These are phyloP conservation scores for Epizoanthus illoricatus DNA, from an alignment of 92 coral and sea anemone genomes.

Conservation along the genomic window DNA sequence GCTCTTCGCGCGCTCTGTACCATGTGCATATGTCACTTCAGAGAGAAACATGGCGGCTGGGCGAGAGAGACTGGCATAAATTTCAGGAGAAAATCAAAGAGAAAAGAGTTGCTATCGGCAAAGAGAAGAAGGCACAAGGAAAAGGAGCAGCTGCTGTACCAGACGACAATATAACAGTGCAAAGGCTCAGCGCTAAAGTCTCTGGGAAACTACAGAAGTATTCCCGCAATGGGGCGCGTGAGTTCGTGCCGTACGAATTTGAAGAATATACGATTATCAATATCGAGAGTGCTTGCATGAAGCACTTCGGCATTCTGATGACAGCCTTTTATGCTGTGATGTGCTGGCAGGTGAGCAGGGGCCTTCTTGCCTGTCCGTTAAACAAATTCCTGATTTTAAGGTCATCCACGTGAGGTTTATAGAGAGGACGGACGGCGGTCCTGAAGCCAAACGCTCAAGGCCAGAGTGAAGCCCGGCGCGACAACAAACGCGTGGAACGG, in stretches of 20 bases:
- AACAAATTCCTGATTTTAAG: too few species aligned
- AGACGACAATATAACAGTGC: too few species aligned
- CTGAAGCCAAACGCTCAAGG: slow-evolving; percentile 28
- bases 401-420: too few species aligned
- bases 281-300: slow-evolving; percentile 48
- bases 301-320: slow-evolving; percentile 38
- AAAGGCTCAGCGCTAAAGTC: too few species aligned
- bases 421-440: too few species aligned
- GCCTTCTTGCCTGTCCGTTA: slow-evolving; percentile 53
- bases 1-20: too few species aligned
- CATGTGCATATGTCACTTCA: too few species aligned
- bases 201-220: too few species aligned
- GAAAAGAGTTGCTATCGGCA: slow-evolving; percentile 1
- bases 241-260: slow-evolving; percentile 20
- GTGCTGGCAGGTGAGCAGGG: slow-evolving; percentile 59
- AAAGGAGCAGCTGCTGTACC: slow-evolving; percentile 30
- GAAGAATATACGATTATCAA: slow-evolving; percentile 44
- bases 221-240: slow-evolving; percentile 30
- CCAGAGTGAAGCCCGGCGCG: slow-evolving; percentile 27
- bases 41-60: too few species aligned
- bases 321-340: slow-evolving; percentile 31
- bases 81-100: slow-evolving; percentile 23
- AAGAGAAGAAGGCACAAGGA: slow-evolving; percentile 22
- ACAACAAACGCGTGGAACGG: slow-evolving; percentile 29
- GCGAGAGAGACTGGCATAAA: slow-evolving; percentile 17